Conservation (phyloP, 2,888 invertebrate species). For the Dilophus febrilis region DNA sequence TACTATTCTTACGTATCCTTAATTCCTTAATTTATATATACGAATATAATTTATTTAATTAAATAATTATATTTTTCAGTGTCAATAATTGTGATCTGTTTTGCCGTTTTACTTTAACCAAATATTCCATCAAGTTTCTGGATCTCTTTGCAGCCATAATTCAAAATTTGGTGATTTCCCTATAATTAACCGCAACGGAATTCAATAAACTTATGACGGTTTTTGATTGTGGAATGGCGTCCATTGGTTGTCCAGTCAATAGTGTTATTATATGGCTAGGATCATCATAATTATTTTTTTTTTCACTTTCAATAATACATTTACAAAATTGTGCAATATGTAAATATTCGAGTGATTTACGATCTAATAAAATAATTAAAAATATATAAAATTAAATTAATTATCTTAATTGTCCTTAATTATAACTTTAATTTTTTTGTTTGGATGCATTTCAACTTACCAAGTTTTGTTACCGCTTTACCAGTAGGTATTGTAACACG, state of each 20-base stretch:
- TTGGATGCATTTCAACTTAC: slow-evolving; percentile 31
- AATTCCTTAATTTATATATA: too few relatives aligned
- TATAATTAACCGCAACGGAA: slow-evolving; percentile 66
- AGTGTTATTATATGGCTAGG: slow-evolving; percentile 54
- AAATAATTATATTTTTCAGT: too few relatives aligned
- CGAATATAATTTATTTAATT: too few relatives aligned
- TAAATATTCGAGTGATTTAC: slow-evolving; percentile 26
- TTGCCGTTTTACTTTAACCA: too few relatives aligned
- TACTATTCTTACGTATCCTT: too few relatives aligned
- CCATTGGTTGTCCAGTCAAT: slow-evolving; percentile 44
- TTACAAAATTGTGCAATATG: slow-evolving; percentile 31
- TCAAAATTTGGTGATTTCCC: too few relatives aligned
- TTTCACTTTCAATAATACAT: slow-evolving; percentile 30
- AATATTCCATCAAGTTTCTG: too few relatives aligned
- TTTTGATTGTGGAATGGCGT: too few relatives aligned
- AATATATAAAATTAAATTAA: not conserved
- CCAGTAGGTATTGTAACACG: slow-evolving; percentile 50
- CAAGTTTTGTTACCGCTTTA: slow-evolving; percentile 61
- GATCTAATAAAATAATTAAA: slow-evolving; percentile 17
- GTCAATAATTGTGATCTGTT: too few relatives aligned
- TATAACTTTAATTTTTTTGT: not conserved
- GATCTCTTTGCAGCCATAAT: too few relatives aligned
- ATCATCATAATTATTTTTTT: slow-evolving; percentile 30
- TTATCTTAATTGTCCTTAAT: not conserved
- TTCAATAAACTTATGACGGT: slow-evolving; percentile 48